Conservation (phyloP, 2,797 vertebrate species). For the Pipistrellus kuhlii region DNA sequence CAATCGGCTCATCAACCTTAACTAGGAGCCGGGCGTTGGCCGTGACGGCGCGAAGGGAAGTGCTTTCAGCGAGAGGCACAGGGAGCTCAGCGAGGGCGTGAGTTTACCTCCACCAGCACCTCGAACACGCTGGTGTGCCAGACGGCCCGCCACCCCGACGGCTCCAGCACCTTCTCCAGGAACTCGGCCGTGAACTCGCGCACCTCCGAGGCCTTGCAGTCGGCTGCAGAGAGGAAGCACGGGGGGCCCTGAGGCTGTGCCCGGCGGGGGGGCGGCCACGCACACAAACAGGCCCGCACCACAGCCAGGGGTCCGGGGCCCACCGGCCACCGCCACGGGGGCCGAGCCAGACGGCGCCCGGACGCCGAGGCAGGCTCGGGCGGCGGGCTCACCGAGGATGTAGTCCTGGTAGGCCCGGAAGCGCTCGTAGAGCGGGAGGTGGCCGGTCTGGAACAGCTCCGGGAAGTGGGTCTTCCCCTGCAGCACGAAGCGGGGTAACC, state of each 20-base stretch:
- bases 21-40: constrained; percentile 56
- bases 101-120: constrained; percentile 93
- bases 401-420: constrained; percentile 97
- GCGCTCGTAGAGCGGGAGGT: constrained; percentile 95
- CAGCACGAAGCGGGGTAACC: constrained; percentile 87
- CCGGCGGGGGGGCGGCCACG: not conserved
- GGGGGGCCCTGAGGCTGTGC: not conserved
- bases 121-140: constrained; percentile 95
- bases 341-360: not conserved
- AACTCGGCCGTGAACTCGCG: constrained; percentile 94
- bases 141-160: constrained; percentile 94
- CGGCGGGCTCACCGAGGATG: constrained; percentile 91
- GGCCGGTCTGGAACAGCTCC: constrained; percentile 92
- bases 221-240: constrained; percentile 88
- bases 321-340: no score
- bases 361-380: no score
- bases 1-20: constrained; percentile 71
- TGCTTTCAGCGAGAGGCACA: constrained; percentile 36
- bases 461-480: constrained; percentile 88
- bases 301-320: no score
- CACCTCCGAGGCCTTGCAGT: constrained; percentile 97
- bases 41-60: not conserved
- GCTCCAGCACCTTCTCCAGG: constrained; percentile 94
- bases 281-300: no score
- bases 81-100: not conserved